Evolutionary conservation across 2,888 invertebrate species (phyloP).

Genomic region (Chydorus sphaericus): DNA sequence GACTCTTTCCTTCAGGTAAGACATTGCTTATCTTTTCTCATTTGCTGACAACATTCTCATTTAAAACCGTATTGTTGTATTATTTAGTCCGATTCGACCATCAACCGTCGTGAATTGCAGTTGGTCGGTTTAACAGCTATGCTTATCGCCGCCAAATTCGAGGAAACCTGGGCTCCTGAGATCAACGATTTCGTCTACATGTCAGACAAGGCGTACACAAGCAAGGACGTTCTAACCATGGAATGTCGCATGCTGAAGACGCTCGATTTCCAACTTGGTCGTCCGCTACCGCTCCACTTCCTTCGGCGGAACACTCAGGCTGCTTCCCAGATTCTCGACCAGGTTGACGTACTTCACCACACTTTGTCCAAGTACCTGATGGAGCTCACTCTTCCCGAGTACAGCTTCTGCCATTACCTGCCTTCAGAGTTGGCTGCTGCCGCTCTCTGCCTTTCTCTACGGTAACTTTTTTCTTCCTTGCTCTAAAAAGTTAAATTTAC

Average conservation of each 20-base stretch:
- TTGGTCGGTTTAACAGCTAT: slow-evolving; percentile 92
- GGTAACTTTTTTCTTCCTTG: neutral
- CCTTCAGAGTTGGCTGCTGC: slow-evolving; percentile 71
- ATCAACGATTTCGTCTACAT: slow-evolving; percentile 93
- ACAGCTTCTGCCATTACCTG: slow-evolving; percentile 64
- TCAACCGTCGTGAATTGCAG: slow-evolving; percentile 80
- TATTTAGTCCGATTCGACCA: slow-evolving; percentile 86
- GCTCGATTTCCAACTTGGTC: slow-evolving; percentile 64
- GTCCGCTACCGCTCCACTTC: slow-evolving; percentile 78
- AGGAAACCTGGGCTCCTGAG: slow-evolving; percentile 94
- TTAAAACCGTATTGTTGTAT: slow-evolving; percentile 11
- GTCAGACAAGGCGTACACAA: slow-evolving; percentile 90
- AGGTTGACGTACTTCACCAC: slow-evolving; percentile 26
- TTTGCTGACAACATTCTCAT: neutral
- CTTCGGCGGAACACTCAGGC: slow-evolving; percentile 58
- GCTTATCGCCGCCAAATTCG: slow-evolving; percentile 94
- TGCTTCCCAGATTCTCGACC: slow-evolving; percentile 41
- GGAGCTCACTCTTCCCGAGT: slow-evolving; percentile 71
- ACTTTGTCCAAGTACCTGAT: slow-evolving; percentile 48
- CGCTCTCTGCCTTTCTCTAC: slow-evolving; percentile 28
- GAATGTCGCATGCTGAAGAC: slow-evolving; percentile 61
- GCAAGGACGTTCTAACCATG: slow-evolving; percentile 61
- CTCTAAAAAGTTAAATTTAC: neutral
- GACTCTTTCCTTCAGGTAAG: slow-evolving; percentile 42
- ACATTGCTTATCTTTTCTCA: neutral